phyloP scores from a whole-genome alignment of 2,797 vertebrate genomes.

The Leuciscus waleckii region DNA sequence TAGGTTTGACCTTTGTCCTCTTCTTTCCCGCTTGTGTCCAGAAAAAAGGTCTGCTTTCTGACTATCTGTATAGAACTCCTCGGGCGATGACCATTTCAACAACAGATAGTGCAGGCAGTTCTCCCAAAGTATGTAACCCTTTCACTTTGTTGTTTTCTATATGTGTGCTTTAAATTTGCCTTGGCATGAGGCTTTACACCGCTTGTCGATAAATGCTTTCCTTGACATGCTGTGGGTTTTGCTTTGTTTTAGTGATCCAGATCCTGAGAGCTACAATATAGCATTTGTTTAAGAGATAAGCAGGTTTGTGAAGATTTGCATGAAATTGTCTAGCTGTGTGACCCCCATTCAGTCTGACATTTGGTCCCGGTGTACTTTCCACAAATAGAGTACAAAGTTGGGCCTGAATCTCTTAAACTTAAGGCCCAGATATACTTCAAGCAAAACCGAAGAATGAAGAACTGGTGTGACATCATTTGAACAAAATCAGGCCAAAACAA shows the following conservation, averaged over 20 bases:
- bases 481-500: neutral
- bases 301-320: slow-evolving; percentile 17
- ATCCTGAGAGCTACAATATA: neutral
- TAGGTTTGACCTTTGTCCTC: slow-evolving; percentile 31
- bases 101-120: slow-evolving; percentile 16
- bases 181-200: slow-evolving; percentile 23
- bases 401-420: neutral
- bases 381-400: neutral
- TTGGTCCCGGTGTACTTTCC: slow-evolving; percentile 11
- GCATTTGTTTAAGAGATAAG: slow-evolving; percentile 9
- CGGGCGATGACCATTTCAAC: slow-evolving; percentile 28
- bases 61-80: slow-evolving; percentile 14
- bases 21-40: slow-evolving; percentile 17
- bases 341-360: slow-evolving; percentile 12
- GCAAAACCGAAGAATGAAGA: neutral
- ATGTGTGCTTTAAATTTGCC: slow-evolving; percentile 7
- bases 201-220: slow-evolving; percentile 6
- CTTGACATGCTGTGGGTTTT: slow-evolving; percentile 9
- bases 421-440: neutral
- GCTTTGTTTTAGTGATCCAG: slow-evolving; percentile 24
- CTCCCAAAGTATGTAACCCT: neutral
- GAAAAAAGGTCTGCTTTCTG: slow-evolving; percentile 24
- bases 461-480: neutral
- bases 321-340: slow-evolving; percentile 9
- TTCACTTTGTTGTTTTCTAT: slow-evolving; percentile 23